A percentile compares a stretch with the other conserved stretches of the same genome.
Conservation (phyloP, 2,113 vertebrate genomes). For the Neogobius melanostomus region DNA sequence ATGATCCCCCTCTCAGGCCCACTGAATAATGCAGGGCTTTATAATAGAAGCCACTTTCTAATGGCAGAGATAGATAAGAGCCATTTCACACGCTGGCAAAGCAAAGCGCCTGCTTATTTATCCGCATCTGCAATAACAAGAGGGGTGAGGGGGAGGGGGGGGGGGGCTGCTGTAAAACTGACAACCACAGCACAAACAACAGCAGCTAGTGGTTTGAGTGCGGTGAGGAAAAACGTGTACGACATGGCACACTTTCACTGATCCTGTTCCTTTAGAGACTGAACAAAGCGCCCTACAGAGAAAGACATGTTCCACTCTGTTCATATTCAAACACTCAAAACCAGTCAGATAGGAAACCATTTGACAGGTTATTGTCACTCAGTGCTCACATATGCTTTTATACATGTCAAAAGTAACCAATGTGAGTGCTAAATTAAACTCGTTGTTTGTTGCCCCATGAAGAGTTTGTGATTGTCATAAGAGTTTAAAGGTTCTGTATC, state of each 20-base stretch:
- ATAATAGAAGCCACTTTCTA: conserved; percentile 73
- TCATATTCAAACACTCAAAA: conserved; percentile 3
- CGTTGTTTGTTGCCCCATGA: too few relatives aligned
- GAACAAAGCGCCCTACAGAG: background rate
- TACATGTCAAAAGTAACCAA: background rate
- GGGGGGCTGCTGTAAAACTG: conserved; percentile 4
- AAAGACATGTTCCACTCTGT: conserved; percentile 1
- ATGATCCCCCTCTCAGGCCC: conserved; percentile 69
- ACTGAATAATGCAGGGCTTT: conserved; percentile 77
- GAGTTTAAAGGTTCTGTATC: too few relatives aligned
- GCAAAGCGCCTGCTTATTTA: conserved; percentile 56
- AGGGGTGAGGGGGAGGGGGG: conserved; percentile 7
- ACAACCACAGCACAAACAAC: conserved; percentile 28
- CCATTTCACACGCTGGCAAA: conserved; percentile 63
- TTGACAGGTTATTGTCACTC: background rate
- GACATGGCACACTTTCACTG: conserved; percentile 5
- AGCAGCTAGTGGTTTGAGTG: background rate
- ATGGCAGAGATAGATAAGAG: conserved; percentile 76
- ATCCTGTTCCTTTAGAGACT: background rate
- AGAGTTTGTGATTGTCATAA: too few relatives aligned
- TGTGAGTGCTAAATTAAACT: too few relatives aligned
- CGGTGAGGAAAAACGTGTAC: background rate
- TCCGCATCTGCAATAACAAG: conserved; percentile 45
- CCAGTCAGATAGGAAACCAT: background rate
- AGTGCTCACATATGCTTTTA: background rate